Conservation (phyloP, 2,888 invertebrate species). For the Cheilosia grossa region DNA sequence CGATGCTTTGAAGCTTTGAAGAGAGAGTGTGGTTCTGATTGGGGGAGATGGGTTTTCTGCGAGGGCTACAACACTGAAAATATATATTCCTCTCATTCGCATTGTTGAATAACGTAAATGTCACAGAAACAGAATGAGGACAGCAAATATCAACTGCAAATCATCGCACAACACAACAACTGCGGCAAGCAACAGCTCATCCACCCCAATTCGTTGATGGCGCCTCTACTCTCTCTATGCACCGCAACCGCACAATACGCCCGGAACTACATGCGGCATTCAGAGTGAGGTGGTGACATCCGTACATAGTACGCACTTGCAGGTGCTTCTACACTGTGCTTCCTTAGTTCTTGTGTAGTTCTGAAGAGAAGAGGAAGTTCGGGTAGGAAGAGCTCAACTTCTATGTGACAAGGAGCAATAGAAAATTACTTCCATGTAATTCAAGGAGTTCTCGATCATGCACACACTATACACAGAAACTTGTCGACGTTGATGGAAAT, state of each 20-base stretch:
- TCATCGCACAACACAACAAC: conserved; percentile 32
- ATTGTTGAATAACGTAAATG: conserved; percentile 57
- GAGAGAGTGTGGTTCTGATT: neutral
- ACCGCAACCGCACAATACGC: conserved; percentile 44
- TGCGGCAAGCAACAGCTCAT: conserved; percentile 27
- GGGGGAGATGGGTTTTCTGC: neutral
- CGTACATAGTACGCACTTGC: conserved; percentile 9
- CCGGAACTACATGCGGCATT: conserved; percentile 61
- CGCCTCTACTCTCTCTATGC: conserved; percentile 3
- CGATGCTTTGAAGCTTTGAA: conserved; percentile 48
- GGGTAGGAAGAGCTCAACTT: neutral
- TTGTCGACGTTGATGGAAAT: conserved; percentile 9
- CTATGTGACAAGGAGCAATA: conserved; percentile 61
- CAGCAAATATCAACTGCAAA: conserved; percentile 63
- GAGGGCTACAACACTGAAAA: conserved; percentile 1
- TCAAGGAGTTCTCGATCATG: conserved; percentile 52
- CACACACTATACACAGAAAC: neutral
- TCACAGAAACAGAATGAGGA: conserved; percentile 53
- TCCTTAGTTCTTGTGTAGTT: conserved; percentile 23
- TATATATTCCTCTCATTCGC: conserved; percentile 9
- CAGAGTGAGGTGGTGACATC: neutral
- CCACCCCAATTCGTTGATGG: conserved; percentile 19
- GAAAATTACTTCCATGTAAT: conserved; percentile 69
- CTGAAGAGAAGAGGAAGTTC: neutral
- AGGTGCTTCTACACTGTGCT: conserved; percentile 41